Evolutionary conservation across 2,888 invertebrate genomes (phyloP).

Genomic region (Nephrotoma guestfalica): DNA sequence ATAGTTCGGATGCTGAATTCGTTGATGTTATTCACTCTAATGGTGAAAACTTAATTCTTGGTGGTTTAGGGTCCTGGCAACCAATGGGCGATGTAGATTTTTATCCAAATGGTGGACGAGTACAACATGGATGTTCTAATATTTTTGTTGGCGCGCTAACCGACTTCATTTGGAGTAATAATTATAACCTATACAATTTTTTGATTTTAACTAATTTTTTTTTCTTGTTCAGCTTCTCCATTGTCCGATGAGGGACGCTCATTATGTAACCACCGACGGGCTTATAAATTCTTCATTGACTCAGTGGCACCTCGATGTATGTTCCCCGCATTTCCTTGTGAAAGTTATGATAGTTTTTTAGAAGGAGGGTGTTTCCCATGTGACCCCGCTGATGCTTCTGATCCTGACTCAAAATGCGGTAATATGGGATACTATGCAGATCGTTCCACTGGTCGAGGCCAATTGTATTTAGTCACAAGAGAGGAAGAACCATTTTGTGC

Average conservation of each 20-base stretch:
- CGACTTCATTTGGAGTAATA: constrained; percentile 68
- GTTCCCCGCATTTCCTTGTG: constrained; percentile 83
- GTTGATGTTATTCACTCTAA: constrained; percentile 91
- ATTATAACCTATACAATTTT: background rate
- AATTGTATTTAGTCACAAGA: constrained; percentile 75
- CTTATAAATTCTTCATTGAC: constrained; percentile 89
- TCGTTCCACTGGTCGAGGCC: constrained; percentile 65
- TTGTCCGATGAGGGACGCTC: constrained; percentile 74
- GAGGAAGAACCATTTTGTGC: constrained; percentile 90
- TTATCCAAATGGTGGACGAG: constrained; percentile 82
- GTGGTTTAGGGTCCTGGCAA: constrained; percentile 75
- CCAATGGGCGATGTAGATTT: constrained; percentile 87
- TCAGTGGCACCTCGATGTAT: constrained; percentile 82
- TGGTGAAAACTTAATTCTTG: constrained; percentile 80
- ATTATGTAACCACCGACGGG: constrained; percentile 82
- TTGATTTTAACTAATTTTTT: constrained; percentile 12
- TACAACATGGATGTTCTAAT: constrained; percentile 85
- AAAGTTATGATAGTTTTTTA: constrained; percentile 69
- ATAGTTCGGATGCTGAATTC: constrained; percentile 71
- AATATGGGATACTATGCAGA: constrained; percentile 93
- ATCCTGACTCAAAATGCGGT: constrained; percentile 50
- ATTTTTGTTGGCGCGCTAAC: constrained; percentile 83
- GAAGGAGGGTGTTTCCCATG: constrained; percentile 66
- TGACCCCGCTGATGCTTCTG: constrained; percentile 26
- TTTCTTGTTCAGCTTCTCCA: constrained; percentile 34